A percentile compares a stretch with the other conserved stretches of the same genome.
Conservation (phyloP, 2,113 vertebrate genomes). For the Heteronetta atricapilla region DNA sequence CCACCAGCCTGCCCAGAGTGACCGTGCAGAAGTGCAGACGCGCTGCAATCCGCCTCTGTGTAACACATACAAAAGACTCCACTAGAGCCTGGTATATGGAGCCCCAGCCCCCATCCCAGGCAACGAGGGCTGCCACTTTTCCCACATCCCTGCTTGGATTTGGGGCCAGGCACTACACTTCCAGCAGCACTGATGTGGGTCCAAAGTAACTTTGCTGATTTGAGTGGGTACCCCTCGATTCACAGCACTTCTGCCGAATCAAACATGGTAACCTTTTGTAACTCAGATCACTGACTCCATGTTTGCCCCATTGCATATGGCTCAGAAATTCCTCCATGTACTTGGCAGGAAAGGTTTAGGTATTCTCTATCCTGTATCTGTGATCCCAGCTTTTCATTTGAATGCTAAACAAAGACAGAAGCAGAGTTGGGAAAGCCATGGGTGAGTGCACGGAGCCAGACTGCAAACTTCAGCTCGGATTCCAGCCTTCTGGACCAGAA, state of each 20-base stretch:
- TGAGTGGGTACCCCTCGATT: not conserved
- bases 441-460: not conserved
- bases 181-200: not conserved
- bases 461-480: constrained; percentile 16
- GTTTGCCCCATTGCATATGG: not conserved
- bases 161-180: not conserved
- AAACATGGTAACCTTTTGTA: not conserved
- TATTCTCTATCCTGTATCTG: not conserved
- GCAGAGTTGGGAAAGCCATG: not conserved
- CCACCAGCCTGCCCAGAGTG: not conserved
- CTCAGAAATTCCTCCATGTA: not conserved
- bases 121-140: constrained; percentile 26
- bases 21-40: not conserved
- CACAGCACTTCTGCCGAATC: not conserved
- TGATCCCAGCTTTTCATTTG: not conserved
- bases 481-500: not conserved
- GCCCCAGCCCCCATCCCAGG: constrained; percentile 50
- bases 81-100: not conserved
- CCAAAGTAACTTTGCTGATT: not conserved
- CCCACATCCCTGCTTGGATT: constrained; percentile 2
- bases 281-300: not conserved
- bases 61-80: constrained; percentile 61
- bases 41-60: constrained; percentile 10
- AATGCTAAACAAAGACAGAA: not conserved
- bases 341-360: not conserved